A percentile compares a stretch with the other conserved stretches of the same genome.
Conservation (phyloP, 2,113 vertebrate species). For the Grammomys surdaster region DNA sequence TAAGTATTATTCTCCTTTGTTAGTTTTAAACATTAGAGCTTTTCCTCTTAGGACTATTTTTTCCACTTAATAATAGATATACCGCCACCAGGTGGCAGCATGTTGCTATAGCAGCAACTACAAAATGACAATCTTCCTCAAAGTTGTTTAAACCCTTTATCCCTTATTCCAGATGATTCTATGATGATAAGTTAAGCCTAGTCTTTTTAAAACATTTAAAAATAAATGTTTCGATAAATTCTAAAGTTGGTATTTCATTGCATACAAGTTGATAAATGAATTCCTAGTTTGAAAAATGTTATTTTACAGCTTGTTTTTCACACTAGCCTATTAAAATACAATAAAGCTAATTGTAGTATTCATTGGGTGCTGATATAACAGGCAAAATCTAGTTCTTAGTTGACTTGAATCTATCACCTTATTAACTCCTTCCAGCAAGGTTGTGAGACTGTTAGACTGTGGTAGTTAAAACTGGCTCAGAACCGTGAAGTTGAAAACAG, state of each 20-base stretch:
- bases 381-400: background rate
- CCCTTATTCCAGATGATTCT: background rate
- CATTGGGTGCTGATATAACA: background rate
- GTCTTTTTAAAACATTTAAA: constrained; percentile 44
- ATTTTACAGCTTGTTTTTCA: constrained; percentile 45
- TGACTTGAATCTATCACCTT: constrained; percentile 7
- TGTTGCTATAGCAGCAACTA: constrained; percentile 30
- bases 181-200: background rate
- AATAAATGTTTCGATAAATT: constrained; percentile 25
- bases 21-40: constrained; percentile 32
- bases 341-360: constrained; percentile 16
- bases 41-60: background rate
- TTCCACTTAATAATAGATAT: constrained; percentile 21
- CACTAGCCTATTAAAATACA: constrained; percentile 13
- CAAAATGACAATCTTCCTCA: constrained; percentile 26
- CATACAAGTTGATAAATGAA: constrained; percentile 6
- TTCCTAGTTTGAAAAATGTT: constrained; percentile 6
- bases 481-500: background rate
- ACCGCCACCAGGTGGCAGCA: constrained; percentile 66
- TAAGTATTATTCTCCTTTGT: constrained; percentile 32
- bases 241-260: constrained; percentile 22
- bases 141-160: background rate
- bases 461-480: constrained; percentile 4
- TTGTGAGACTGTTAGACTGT: background rate
- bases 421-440: background rate